Base-by-base conservation (phyloP, 2,797 vertebrate species). In the Chiroxiphia lanceolata region DNA sequence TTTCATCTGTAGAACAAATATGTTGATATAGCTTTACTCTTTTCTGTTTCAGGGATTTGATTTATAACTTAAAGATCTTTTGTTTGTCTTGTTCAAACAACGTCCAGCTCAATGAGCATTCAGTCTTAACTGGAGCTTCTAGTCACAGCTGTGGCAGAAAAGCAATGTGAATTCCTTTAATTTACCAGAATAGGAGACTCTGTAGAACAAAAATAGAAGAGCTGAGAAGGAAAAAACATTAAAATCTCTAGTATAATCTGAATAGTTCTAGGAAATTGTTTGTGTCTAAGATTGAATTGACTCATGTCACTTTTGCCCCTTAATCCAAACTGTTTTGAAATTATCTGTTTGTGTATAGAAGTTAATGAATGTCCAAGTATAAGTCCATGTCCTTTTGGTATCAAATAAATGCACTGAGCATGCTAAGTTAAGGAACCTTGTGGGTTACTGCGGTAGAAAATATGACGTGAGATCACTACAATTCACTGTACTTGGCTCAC, bases 31-130 rank as follows among this genome's bases (percentile, higher is more conserved):
- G 67, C 40, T 90, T 83, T 88, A 57, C 16, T 89, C 33, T 90
- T 95, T 85, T 40, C 22, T 61, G 14, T 77, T 38, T 82, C 3
- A 6, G 47, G 45, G 40, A 78, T 90, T 80, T 93, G 38, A 44
- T 90, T 86, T 94, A 38, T n/a, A n/a, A n/a, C n/a, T n/a, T n/a
- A n/a, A n/a, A n/a, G n/a, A n/a, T n/a, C n/a, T n/a, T n/a, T n/a
- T n/a, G n/a, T n/a, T n/a, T n/a, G n/a, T 75, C 51, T 84, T 93
- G 59, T 72, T 93, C 77, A 92, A 96, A 88, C 65, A 92, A 45
- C 53, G 89, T 93, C n/a, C 36, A 88, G 44, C 63, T 48, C n/a
- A 65, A 54, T 84, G 78, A 83, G 42, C 38, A n/a, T 83, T 95
- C 34, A 47, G 27, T 68, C 70, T 90, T 92, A 72, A 59, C 50